Evolutionary conservation across 1,140 invertebrate genomes (phyloP).

Genomic region (Cotesia typhae): DNA sequence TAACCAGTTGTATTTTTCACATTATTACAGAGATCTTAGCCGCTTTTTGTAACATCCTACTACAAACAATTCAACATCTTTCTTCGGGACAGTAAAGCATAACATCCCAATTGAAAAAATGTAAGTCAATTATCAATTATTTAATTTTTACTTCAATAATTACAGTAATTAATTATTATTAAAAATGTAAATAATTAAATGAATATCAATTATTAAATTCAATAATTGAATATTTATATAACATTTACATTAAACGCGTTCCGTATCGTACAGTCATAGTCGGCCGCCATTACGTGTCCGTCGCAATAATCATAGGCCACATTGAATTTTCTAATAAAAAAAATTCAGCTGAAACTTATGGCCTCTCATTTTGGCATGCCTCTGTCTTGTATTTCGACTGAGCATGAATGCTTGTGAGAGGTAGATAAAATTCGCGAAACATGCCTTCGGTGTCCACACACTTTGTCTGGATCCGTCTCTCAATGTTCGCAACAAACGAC

Average conservation of each 20-base stretch:
- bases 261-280: not conserved
- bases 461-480: conserved; percentile 76
- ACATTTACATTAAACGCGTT: too few species aligned
- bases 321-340: conserved; percentile 7
- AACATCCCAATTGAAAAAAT: conserved; percentile 43
- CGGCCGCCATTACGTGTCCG: conserved; percentile 35
- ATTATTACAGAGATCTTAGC: conserved; percentile 48
- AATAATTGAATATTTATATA: too few species aligned
- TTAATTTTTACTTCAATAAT: not conserved
- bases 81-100: conserved; percentile 46
- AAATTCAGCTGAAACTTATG: conserved; percentile 12
- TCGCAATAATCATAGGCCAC: conserved; percentile 35
- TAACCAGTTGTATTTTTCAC: conserved; percentile 20
- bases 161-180: too few species aligned
- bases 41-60: conserved; percentile 38
- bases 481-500: conserved; percentile 70
- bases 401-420: conserved; percentile 79
- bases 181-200: too few species aligned
- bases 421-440: conserved; percentile 69
- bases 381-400: conserved; percentile 69
- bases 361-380: conserved; percentile 79
- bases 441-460: conserved; percentile 81
- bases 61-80: conserved; percentile 31
- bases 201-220: too few species aligned
- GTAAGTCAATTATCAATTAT: conserved; percentile 46